Conservation (phyloP, 2,113 vertebrate genomes). For the Microcebus lehilahytsara region DNA sequence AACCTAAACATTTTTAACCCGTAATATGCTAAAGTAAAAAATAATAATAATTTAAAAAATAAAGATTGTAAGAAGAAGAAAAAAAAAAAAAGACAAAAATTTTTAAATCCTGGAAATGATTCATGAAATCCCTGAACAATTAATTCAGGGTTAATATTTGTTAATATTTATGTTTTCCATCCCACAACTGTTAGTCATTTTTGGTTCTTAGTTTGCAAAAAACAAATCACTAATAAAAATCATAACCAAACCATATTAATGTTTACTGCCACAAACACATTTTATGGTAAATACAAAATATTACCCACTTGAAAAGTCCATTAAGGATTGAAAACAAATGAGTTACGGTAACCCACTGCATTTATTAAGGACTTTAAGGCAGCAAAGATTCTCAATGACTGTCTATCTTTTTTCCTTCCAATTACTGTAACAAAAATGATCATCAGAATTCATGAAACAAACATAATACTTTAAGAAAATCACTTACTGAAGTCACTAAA, state of each 20-base stretch:
- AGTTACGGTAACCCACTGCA: neutral
- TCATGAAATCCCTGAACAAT: constrained; percentile 15
- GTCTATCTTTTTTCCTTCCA: neutral
- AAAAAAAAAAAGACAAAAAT: neutral
- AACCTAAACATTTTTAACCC: too few relatives aligned
- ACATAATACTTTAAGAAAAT: neutral
- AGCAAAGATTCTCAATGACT: neutral
- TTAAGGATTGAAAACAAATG: constrained; percentile 7
- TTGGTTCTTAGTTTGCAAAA: constrained; percentile 25
- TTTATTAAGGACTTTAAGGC: neutral
- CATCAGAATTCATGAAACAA: neutral
- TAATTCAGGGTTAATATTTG: neutral
- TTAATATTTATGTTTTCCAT: constrained; percentile 43
- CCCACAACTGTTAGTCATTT: constrained; percentile 40
- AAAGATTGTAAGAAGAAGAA: too few relatives aligned
- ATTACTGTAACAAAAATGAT: neutral
- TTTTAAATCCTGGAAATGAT: constrained; percentile 27
- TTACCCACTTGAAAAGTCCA: constrained; percentile 13
- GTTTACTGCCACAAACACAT: neutral
- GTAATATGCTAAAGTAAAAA: too few relatives aligned
- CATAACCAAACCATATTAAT: neutral
- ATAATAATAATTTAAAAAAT: too few relatives aligned
- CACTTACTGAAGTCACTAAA: neutral
- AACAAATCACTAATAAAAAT: constrained; percentile 43
- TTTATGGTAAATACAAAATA: constrained; percentile 52